These are phyloP conservation scores for Ageneiosus marmoratus DNA, from an alignment of 2,113 vertebrate species.

Conservation along the genomic window DNA sequence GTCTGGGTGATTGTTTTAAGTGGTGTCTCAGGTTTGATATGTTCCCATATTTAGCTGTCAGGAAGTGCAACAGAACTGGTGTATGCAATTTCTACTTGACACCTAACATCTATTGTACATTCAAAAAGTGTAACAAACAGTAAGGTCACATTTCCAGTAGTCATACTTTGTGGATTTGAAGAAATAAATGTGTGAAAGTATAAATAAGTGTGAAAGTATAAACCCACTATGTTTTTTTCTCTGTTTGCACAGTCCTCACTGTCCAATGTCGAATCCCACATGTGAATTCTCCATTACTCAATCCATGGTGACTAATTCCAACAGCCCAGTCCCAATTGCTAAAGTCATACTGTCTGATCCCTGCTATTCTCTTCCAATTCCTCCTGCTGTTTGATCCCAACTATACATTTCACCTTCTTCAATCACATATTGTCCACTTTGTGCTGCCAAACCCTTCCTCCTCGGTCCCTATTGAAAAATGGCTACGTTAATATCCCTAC, in stretches of 20 bases:
- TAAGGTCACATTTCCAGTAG: not conserved
- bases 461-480: not conserved
- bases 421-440: not conserved
- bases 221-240: not conserved
- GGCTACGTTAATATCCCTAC: not conserved
- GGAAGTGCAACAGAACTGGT: not conserved
- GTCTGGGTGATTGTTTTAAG: slow-evolving; percentile 10
- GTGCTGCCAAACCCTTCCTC: not conserved
- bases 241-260: not conserved
- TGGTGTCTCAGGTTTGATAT: not conserved
- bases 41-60: slow-evolving; percentile 8
- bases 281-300: not conserved
- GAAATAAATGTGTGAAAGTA: not conserved
- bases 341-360: no score
- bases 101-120: not conserved
- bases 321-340: not conserved
- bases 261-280: not conserved
- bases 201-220: not conserved
- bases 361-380: not conserved
- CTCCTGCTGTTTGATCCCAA: not conserved
- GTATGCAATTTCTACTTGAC: not conserved
- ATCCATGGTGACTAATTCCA: not conserved
- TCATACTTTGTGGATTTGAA: not conserved
- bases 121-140: not conserved
- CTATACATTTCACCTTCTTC: not conserved